Conservation (phyloP, 2,888 invertebrate species). For the Lysandra bellargus region DNA sequence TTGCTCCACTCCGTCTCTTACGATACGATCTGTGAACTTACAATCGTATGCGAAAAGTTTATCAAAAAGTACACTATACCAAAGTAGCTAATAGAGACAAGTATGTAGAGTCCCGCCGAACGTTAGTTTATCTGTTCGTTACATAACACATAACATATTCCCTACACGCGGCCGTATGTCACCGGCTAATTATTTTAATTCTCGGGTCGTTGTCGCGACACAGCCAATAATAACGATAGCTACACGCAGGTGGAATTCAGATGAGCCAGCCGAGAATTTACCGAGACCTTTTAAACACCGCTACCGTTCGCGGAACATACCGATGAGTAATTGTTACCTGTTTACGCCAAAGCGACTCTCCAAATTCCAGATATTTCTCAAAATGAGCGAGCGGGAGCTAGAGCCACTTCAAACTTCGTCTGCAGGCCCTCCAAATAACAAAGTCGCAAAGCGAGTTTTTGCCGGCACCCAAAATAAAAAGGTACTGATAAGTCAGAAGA, state of each 20-base stretch:
- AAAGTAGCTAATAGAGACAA: neutral
- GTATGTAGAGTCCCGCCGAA: neutral
- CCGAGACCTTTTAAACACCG: slow-evolving; percentile 36
- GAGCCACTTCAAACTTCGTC: neutral
- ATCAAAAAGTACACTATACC: neutral
- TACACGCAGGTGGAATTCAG: slow-evolving; percentile 60
- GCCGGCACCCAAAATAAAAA: slow-evolving; percentile 50
- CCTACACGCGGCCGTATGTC: slow-evolving; percentile 53
- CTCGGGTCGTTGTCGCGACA: slow-evolving; percentile 61
- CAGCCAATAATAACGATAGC: slow-evolving; percentile 61
- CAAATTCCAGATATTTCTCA: neutral
- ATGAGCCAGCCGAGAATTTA: slow-evolving; percentile 48
- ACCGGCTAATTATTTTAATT: slow-evolving; percentile 72
- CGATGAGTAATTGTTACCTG: slow-evolving; percentile 33
- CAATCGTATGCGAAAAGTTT: neutral
- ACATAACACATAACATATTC: slow-evolving; percentile 46
- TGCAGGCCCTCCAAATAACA: neutral
- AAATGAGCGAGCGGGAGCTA: neutral
- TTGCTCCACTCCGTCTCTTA: neutral
- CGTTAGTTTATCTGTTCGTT: slow-evolving; percentile 34
- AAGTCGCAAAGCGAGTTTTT: slow-evolving; percentile 36
- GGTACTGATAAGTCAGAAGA: slow-evolving; percentile 65
- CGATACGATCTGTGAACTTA: neutral
- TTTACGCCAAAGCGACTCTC: slow-evolving; percentile 10
- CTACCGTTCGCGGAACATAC: slow-evolving; percentile 33